Base-by-base conservation (phyloP, 2,113 vertebrate genomes). In the Rhadina sibilatrix region DNA sequence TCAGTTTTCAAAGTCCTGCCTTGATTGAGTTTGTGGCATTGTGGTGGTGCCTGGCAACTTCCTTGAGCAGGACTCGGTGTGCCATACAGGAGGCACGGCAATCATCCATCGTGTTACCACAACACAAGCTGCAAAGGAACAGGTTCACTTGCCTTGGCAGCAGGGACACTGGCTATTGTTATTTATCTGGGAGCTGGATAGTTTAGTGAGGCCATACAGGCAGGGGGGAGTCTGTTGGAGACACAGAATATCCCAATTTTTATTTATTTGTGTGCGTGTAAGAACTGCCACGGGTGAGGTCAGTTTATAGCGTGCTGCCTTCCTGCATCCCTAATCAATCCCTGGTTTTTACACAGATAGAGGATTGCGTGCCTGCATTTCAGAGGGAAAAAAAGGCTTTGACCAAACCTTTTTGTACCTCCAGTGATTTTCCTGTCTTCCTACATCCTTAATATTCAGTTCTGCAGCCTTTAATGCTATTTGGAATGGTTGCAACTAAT, bases 141-240 rank as follows among this genome's bases (percentile, higher is more conserved):
- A 49, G 52, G 22, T 82, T 81, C 76, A 49, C 83, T 89, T 95
- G 57, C 93, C 64, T 46, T 89, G 96, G 90, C 83, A 94, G 79
- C 70, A 38, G 79, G 35, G 56, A 37, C 56, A 35, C 61, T 54
- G 31, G 17, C 60, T 68, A 10, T 50, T 15, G 0, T 57, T 71
- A 23, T 24, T 38, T 68, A 1, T 47, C 35, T 75, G 76, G 70
- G 63, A 71, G 35, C 37, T 23, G 65, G 53, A 13, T 28, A 37
- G 49, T 49, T 28, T 27, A 49, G 12, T 8, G 35, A 54, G 74
- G 59, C 77, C 27, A 0, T 59, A 3, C 18, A 40, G 60, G 10
- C 61, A 54, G 52, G 23, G 23, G 3, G 2, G 23, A 61, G n/a
- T 46, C 28, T 76, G 57, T 52, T 72, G 74, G 49, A 71, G 46